phyloP scores from a whole-genome alignment of 2,113 vertebrate species.

The Naja naja region DNA sequence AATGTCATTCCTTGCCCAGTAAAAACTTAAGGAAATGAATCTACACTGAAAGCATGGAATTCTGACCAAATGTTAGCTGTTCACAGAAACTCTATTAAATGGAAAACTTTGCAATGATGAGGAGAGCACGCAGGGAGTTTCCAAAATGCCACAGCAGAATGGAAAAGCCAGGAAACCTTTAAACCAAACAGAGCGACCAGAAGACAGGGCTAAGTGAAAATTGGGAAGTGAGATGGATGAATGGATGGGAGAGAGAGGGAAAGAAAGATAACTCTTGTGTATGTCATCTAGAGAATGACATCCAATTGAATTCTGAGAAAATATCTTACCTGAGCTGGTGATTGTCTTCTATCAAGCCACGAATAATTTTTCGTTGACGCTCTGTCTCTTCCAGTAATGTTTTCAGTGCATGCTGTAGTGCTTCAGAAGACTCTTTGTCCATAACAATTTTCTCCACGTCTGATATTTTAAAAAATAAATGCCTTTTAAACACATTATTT shows the following conservation, averaged over 20 bases:
- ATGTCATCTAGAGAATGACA: background rate
- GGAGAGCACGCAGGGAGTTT: background rate
- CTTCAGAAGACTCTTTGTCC: slow-evolving; percentile 75
- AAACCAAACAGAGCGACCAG: background rate
- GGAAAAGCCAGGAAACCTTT: background rate
- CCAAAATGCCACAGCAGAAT: background rate
- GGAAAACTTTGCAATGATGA: background rate
- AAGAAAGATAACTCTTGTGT: too few species aligned
- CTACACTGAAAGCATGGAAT: background rate
- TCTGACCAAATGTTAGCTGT: background rate
- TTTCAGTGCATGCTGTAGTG: slow-evolving; percentile 75
- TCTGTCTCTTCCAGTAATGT: slow-evolving; percentile 78
- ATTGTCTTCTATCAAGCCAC: slow-evolving; percentile 82
- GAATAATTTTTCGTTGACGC: slow-evolving; percentile 78
- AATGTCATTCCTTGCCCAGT: background rate
- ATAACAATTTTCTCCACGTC: slow-evolving; percentile 77
- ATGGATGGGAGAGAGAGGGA: too few species aligned
- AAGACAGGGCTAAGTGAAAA: background rate
- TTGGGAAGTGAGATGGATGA: background rate
- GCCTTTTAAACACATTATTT: background rate
- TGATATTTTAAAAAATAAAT: slow-evolving; percentile 17
- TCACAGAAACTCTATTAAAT: background rate
- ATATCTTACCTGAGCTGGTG: slow-evolving; percentile 78
- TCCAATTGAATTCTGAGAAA: background rate
- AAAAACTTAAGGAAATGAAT: background rate